Conservation (phyloP, 2,888 invertebrate species). For the Drosophila monieri region DNA sequence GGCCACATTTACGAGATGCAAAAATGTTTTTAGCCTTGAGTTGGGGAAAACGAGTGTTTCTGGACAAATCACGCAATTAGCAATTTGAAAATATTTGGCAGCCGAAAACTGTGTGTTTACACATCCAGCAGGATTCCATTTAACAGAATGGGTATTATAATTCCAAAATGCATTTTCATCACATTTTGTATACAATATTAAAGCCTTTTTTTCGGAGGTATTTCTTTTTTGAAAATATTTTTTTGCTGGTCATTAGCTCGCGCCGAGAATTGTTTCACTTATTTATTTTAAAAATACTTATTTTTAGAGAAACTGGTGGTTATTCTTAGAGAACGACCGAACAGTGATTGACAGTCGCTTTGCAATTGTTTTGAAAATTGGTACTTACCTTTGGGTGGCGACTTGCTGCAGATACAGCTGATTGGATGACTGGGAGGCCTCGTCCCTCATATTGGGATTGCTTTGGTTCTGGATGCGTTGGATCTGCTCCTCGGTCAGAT, state of each 20-base stretch:
- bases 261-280: background rate
- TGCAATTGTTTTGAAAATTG: background rate
- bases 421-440: conserved; percentile 62
- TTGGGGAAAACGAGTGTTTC: conserved; percentile 20
- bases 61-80: conserved; percentile 46
- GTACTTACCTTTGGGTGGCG: conserved; percentile 75
- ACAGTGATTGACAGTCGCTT: conserved; percentile 35
- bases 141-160: conserved; percentile 1
- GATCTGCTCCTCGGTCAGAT: conserved; percentile 81
- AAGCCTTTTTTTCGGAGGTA: background rate
- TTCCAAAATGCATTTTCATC: conserved; percentile 22
- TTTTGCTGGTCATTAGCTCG: conserved; percentile 3
- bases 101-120: conserved; percentile 25
- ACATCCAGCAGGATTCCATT: conserved; percentile 7
- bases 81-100: conserved; percentile 16
- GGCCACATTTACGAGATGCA: conserved; percentile 61
- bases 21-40: conserved; percentile 64
- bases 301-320: background rate
- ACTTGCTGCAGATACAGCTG: conserved; percentile 70
- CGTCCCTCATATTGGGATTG: conserved; percentile 69
- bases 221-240: conserved; percentile 1
- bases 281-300: conserved; percentile 12
- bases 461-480: conserved; percentile 71
- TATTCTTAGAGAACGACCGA: conserved; percentile 5
- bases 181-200: conserved; percentile 27